These are phyloP conservation scores for Salminus brasiliensis DNA, from an alignment of 2,113 vertebrate genomes.

Conservation along the genomic window DNA sequence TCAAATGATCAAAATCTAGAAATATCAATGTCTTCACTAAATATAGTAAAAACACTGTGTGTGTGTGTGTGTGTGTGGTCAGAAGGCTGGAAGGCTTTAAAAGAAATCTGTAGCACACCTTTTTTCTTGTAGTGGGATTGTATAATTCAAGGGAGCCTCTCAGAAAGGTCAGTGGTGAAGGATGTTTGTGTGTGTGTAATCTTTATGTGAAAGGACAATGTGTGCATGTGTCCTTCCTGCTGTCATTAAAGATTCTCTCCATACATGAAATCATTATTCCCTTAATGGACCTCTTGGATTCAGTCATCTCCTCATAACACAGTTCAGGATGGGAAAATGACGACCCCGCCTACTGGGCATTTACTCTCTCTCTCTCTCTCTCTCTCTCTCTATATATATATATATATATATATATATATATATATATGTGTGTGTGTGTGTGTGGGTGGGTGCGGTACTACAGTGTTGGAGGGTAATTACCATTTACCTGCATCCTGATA, in stretches of 20 bases:
- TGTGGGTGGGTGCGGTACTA: not conserved
- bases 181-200: not conserved
- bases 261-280: conserved; percentile 31
- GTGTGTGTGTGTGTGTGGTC: not conserved
- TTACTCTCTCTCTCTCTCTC: no score
- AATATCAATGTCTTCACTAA: no score
- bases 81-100: no score
- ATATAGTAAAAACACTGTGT: no score
- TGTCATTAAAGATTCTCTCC: conserved; percentile 19
- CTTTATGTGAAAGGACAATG: not conserved
- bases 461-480: not conserved
- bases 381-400: no score
- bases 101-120: not conserved
- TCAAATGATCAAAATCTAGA: no score
- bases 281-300: conserved; percentile 36
- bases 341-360: conserved; percentile 20
- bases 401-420: no score
- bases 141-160: not conserved
- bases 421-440: not conserved
- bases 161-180: conserved; percentile 17
- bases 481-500: not conserved
- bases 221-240: conserved; percentile 2
- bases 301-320: conserved; percentile 19
- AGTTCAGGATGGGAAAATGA: not conserved
- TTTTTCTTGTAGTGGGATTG: conserved; percentile 8